Conservation (phyloP, 2,888 invertebrate genomes). For the Sthenelais limicola region DNA sequence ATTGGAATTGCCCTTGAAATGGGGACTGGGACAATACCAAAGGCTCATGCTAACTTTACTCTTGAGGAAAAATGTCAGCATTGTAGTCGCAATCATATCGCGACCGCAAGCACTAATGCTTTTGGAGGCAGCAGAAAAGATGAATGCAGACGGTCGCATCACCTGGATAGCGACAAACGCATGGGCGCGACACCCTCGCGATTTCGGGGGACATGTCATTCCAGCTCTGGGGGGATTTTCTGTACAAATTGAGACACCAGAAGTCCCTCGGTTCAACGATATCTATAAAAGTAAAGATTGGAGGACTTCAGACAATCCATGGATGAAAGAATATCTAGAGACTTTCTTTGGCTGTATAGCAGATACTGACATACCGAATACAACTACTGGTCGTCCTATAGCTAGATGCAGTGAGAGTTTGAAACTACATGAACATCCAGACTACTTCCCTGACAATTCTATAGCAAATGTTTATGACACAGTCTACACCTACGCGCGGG, state of each 20-base stretch:
- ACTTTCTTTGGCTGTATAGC: constrained; percentile 29
- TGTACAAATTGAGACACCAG: constrained; percentile 48
- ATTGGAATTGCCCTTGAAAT: background rate
- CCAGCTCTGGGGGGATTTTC: constrained; percentile 49
- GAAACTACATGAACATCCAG: background rate
- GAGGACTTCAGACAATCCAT: constrained; percentile 49
- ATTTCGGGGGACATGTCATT: constrained; percentile 49
- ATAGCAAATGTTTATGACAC: constrained; percentile 45
- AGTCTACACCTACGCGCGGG: constrained; percentile 50
- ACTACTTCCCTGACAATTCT: constrained; percentile 33
- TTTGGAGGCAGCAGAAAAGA: constrained; percentile 45
- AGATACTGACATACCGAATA: background rate
- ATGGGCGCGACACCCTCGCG: constrained; percentile 52
- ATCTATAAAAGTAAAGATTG: constrained; percentile 45
- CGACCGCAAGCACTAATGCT: constrained; percentile 45
- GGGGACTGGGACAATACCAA: constrained; percentile 18
- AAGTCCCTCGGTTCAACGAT: constrained; percentile 52
- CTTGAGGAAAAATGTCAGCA: constrained; percentile 44
- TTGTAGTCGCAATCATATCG: constrained; percentile 50
- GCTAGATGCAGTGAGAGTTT: background rate
- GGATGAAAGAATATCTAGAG: constrained; percentile 51
- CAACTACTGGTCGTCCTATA: background rate
- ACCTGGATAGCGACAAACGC: constrained; percentile 56
- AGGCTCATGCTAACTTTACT: constrained; percentile 19
- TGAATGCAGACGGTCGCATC: constrained; percentile 46